Evolutionary conservation across 53 echinoderm and acorn worm species (phyloP).

Genomic region (Temnopleurus reevesii): DNA sequence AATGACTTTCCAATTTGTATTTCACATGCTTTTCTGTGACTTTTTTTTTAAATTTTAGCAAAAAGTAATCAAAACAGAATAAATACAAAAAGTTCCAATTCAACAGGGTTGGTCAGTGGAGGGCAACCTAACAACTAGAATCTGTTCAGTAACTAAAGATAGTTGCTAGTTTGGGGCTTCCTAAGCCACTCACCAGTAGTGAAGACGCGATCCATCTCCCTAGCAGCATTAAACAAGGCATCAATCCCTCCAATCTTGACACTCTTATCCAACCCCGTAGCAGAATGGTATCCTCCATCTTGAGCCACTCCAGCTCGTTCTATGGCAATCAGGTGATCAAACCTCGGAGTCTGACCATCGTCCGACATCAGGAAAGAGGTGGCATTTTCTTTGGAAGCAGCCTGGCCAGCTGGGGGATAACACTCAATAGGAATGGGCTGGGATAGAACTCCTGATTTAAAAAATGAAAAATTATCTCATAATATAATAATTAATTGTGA

Average conservation of each 20-base stretch:
- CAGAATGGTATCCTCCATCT: slow-evolving; percentile 65
- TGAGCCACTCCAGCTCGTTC: slow-evolving; percentile 67
- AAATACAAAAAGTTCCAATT: no score
- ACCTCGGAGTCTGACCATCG: slow-evolving; percentile 65
- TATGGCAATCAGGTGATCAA: slow-evolving; percentile 86
- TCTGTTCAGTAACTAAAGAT: no score
- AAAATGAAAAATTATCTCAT: no score
- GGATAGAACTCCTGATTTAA: slow-evolving; percentile 55
- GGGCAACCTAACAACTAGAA: no score
- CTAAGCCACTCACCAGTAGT: slow-evolving; percentile 72
- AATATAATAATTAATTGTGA: no score
- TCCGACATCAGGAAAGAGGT: slow-evolving; percentile 56
- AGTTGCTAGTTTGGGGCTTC: no score
- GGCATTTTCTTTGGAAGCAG: slow-evolving; percentile 59
- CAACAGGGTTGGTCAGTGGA: no score
- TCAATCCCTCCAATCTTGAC: slow-evolving; percentile 63
- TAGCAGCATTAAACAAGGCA: slow-evolving; percentile 76
- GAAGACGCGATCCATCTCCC: slow-evolving; percentile 65
- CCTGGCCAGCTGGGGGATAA: slow-evolving; percentile 65
- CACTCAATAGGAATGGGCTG: slow-evolving; percentile 63
- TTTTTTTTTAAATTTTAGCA: no score
- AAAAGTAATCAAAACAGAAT: no score
- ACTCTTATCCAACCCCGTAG: slow-evolving; percentile 48
- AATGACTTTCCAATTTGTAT: no score
- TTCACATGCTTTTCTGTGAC: no score